These are phyloP conservation scores for Cavia porcellus DNA, from an alignment of 2,113 vertebrate genomes.

Conservation along the genomic window DNA sequence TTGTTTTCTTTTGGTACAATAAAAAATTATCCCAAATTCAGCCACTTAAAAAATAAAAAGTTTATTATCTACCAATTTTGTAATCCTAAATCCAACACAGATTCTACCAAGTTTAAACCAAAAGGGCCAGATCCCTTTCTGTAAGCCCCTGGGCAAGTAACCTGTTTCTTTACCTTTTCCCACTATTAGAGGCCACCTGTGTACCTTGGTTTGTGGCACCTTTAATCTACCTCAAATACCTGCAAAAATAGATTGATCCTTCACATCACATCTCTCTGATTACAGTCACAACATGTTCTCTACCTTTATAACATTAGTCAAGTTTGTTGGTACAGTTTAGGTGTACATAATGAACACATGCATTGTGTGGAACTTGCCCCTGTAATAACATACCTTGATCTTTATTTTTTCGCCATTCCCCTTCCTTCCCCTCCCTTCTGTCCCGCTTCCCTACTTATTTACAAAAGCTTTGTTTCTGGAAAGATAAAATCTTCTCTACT, in stretches of 20 bases:
- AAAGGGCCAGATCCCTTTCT: not conserved
- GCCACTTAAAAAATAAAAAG: not conserved
- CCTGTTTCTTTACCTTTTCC: not conserved
- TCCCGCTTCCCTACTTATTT: not conserved
- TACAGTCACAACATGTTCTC: not conserved
- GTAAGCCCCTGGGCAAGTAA: not conserved
- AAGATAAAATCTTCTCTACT: not conserved
- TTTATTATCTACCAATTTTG: not conserved
- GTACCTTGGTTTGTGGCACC: not conserved
- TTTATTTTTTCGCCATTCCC: not conserved
- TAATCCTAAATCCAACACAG: not conserved
- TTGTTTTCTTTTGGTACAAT: not conserved
- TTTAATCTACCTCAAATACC: slow-evolving; percentile 8
- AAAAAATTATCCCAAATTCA: not conserved
- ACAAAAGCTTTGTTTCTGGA: not conserved
- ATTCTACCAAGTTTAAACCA: not conserved
- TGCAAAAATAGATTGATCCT: not conserved
- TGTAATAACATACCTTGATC: not conserved
- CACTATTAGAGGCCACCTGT: not conserved
- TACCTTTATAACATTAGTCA: not conserved
- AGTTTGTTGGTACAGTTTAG: not conserved
- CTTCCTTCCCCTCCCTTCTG: not conserved
- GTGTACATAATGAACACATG: not conserved
- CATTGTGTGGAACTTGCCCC: not conserved
- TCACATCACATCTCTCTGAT: not conserved